Percentiles rank a stretch among this genome's conserved stretches.
Conservation (phyloP, 2,888 invertebrate genomes). For the Morpho achilles region DNA sequence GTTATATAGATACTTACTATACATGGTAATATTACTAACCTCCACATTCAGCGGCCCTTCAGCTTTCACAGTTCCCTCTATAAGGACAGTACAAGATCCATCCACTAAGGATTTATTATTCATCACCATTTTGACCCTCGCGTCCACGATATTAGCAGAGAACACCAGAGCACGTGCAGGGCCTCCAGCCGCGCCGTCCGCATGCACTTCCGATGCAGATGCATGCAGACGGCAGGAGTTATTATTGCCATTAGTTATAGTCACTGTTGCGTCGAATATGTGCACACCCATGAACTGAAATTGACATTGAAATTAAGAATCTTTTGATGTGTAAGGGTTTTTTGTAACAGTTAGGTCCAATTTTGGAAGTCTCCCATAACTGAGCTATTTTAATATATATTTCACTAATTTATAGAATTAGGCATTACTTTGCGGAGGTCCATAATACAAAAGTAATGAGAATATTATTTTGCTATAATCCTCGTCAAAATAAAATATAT, state of each 20-base stretch:
- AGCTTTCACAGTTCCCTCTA: conserved; percentile 88
- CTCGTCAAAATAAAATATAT: no score
- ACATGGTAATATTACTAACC: conserved; percentile 56
- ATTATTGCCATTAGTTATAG: conserved; percentile 64
- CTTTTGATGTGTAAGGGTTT: no score
- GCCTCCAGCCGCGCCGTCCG: conserved; percentile 86
- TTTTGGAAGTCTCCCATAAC: no score
- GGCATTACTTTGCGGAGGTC: no score
- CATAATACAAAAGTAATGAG: no score
- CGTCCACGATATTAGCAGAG: conserved; percentile 84
- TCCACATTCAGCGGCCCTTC: conserved; percentile 92
- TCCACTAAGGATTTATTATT: conserved; percentile 83
- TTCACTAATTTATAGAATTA: no score
- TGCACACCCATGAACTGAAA: conserved; percentile 94
- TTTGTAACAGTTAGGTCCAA: no score
- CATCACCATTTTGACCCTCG: conserved; percentile 78
- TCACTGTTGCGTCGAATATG: conserved; percentile 84
- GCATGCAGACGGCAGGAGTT: conserved; percentile 85
- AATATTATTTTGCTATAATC: no score
- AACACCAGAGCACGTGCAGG: conserved; percentile 84
- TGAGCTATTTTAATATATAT: no score
- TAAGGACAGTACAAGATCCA: conserved; percentile 84
- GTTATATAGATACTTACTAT: no score
- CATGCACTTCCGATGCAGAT: conserved; percentile 84
- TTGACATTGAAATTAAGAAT: no score